phyloP scores from a whole-genome alignment of 2,888 invertebrate species.

The Oxytorus armatus region DNA sequence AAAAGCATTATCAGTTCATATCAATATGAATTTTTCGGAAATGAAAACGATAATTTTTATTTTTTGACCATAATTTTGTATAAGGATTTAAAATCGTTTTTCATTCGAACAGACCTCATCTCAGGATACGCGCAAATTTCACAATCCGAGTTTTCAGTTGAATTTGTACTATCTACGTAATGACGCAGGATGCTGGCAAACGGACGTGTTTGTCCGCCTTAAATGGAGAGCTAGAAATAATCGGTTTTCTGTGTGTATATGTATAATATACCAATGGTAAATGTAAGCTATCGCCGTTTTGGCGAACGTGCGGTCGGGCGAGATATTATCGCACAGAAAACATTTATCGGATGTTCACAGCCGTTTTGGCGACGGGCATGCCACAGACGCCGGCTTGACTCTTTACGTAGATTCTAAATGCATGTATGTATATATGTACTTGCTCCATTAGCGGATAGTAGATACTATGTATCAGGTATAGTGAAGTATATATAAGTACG shows the following conservation, averaged over 20 bases:
- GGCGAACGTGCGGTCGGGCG: slow-evolving; percentile 37
- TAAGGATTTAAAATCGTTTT: background rate
- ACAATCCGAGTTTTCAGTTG: background rate
- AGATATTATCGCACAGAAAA: slow-evolving; percentile 53
- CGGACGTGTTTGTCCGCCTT: slow-evolving; percentile 8
- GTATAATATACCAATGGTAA: background rate
- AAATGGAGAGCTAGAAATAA: slow-evolving; percentile 28
- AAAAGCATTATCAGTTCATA: too few species aligned
- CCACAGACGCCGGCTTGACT: slow-evolving; percentile 11
- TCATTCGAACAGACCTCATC: background rate
- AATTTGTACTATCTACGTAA: background rate
- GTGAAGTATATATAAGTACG: background rate
- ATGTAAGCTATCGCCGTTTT: slow-evolving; percentile 27
- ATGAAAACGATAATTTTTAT: too few species aligned
- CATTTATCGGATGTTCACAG: slow-evolving; percentile 41
- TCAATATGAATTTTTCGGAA: too few species aligned
- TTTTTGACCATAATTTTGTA: background rate
- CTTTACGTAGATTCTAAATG: slow-evolving; percentile 8
- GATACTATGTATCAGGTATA: slow-evolving; percentile 11
- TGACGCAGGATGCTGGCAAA: background rate
- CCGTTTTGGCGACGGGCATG: background rate
- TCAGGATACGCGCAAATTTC: background rate
- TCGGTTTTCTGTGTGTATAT: slow-evolving; percentile 39
- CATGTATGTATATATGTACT: background rate
- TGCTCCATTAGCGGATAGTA: slow-evolving; percentile 7